Conservation (phyloP, 1,140 invertebrate species). For the Drosophila equinoxialis region DNA sequence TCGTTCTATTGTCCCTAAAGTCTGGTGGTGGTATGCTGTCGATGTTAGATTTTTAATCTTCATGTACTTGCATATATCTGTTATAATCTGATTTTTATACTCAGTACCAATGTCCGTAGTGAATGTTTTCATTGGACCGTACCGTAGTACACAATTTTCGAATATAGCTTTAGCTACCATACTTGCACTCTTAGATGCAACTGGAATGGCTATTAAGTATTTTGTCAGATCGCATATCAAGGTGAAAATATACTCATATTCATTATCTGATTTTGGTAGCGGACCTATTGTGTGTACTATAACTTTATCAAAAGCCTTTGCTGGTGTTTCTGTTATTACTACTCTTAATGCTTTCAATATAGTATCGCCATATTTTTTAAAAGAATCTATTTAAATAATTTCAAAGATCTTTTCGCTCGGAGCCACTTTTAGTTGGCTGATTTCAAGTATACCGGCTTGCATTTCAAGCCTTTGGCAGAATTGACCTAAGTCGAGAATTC, state of each 20-base stretch:
- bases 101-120: too few species aligned
- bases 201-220: too few species aligned
- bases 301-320: slow-evolving; percentile 16
- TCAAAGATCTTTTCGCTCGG: slow-evolving; percentile 9
- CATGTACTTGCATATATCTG: too few species aligned
- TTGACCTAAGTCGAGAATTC: slow-evolving; percentile 8
- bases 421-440: too few species aligned
- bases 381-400: too few species aligned
- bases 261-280: slow-evolving; percentile 14
- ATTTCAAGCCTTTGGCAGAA: slow-evolving; percentile 10
- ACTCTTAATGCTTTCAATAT: too few species aligned
- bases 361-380: too few species aligned
- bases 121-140: slow-evolving; percentile 25
- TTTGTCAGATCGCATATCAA: slow-evolving; percentile 37
- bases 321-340: slow-evolving; percentile 19
- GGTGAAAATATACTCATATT: slow-evolving; percentile 30
- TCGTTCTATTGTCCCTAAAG: too few species aligned
- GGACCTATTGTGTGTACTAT: slow-evolving; percentile 7
- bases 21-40: too few species aligned
- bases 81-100: too few species aligned
- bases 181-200: slow-evolving; percentile 36
- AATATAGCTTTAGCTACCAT: slow-evolving; percentile 46
- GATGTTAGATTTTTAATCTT: too few species aligned
- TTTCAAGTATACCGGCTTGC: slow-evolving; percentile 4
- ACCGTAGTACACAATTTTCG: slow-evolving; percentile 28